Base-by-base conservation (phyloP, 1,140 invertebrate species). In the Dryas iulia region DNA sequence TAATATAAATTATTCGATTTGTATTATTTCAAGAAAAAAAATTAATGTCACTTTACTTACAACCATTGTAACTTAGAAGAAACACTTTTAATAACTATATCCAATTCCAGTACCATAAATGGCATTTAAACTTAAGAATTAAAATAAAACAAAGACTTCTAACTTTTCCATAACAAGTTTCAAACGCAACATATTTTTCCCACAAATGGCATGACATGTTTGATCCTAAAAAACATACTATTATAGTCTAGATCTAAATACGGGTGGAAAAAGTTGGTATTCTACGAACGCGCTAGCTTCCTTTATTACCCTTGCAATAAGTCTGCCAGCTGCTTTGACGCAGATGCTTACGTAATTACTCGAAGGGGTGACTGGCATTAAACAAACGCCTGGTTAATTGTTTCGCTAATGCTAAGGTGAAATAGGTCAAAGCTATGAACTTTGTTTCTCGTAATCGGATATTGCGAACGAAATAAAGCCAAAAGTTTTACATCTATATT, bases 321-420 rank as follows among this genome's bases (percentile, higher is more conserved):
- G 76, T 74, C 72, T 64, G 65, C 71, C 83, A 83, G 79, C 81
- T 83, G 81, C 77, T 59, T 61, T 26, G 61, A 63, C 69, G 77
- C 81, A 84, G 82, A 81, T 84, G 82, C 72, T 77, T 67, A 72
- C 54, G 76, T 77, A 84, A 84, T 84, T 82, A 80, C 74, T 82
- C 39, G 64, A 72, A 81, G 73, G 81, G 77, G 74, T 81, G 69
- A 77, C 69, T 81, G 74, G 66, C 66, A 64, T 76, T 72, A 65
- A 66, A 54, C 64, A 56, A 69, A 69, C 63, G 68, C 62, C 66
- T 73, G 65, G 64, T 79, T 71, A 59, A 74, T 74, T 74, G 68
- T 68, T 47, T 66, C 25, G 59, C 59, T 53, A 39, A 62, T 53
- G 10, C 25, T 28, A 30, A 62, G 59, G 35, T 62, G 35, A 62